These are phyloP conservation scores for Hedya salicella DNA, from an alignment of 2,888 invertebrate genomes.

Conservation along the genomic window DNA sequence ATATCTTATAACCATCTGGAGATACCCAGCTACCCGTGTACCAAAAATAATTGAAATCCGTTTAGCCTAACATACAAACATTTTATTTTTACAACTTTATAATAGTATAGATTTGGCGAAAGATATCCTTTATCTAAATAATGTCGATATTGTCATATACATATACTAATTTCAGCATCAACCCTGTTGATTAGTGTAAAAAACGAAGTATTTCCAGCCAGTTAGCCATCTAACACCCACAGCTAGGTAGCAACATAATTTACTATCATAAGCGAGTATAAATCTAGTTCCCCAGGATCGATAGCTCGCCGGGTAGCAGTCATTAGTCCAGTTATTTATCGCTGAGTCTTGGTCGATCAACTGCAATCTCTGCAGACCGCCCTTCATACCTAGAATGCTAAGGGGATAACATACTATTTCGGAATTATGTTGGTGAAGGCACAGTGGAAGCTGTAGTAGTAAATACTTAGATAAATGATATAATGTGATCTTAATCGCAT, in stretches of 20 bases:
- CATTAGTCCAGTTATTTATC: conserved; percentile 60
- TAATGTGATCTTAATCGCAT: too few relatives aligned
- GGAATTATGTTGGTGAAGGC: background rate
- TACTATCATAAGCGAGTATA: conserved; percentile 61
- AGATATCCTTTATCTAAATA: too few relatives aligned
- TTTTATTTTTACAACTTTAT: too few relatives aligned
- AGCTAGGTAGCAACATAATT: conserved; percentile 60
- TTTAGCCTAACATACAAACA: too few relatives aligned
- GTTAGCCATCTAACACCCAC: conserved; percentile 57
- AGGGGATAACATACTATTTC: background rate
- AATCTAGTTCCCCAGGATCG: conserved; percentile 60
- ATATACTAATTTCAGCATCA: too few relatives aligned
- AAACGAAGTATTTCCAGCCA: conserved; percentile 10
- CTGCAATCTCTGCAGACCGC: conserved; percentile 20
- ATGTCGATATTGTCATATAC: too few relatives aligned
- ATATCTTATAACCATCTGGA: too few relatives aligned
- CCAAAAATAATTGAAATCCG: too few relatives aligned
- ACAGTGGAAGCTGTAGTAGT: background rate
- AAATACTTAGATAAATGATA: too few relatives aligned
- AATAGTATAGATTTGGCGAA: too few relatives aligned
- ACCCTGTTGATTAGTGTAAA: conserved; percentile 12
- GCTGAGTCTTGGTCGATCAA: conserved; percentile 53
- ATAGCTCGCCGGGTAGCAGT: conserved; percentile 57
- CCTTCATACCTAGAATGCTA: conserved; percentile 15
- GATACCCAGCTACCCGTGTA: too few relatives aligned